Percentiles rank a stretch among this genome's conserved stretches.
Evolutionary conservation across 2,797 vertebrate species (phyloP).

Genomic region (Cynodonichthys magdalenae): DNA sequence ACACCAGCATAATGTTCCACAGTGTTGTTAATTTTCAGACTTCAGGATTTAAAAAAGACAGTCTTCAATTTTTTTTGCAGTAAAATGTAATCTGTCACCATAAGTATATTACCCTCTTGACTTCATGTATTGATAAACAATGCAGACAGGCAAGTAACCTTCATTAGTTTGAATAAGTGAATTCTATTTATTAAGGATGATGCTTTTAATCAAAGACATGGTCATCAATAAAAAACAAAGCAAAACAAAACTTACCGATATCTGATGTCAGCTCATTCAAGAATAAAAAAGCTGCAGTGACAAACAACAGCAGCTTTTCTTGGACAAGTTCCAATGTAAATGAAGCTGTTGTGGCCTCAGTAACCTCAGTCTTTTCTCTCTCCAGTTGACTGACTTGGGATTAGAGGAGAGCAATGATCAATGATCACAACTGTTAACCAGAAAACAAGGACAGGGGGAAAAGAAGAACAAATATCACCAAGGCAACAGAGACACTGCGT

Average conservation of each 20-base stretch:
- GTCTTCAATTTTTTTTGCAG: constrained; percentile 15
- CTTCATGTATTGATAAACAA: constrained; percentile 2
- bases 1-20: not conserved
- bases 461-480: constrained; percentile 41
- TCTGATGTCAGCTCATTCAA: constrained; percentile 3
- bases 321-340: not conserved
- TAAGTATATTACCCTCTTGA: not conserved
- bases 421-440: constrained; percentile 34
- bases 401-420: constrained; percentile 29
- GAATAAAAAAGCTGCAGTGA: not conserved
- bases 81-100: not conserved
- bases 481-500: constrained; percentile 55
- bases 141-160: not conserved
- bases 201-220: not conserved
- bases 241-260: not conserved
- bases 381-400: constrained; percentile 29
- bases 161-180: not conserved
- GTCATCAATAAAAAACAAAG: not conserved
- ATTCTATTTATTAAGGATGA: not conserved
- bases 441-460: constrained; percentile 1
- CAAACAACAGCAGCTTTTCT: constrained; percentile 3
- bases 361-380: constrained; percentile 10
- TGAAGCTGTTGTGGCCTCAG: constrained; percentile 3
- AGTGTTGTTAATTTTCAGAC: not conserved
- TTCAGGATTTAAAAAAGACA: not conserved